Conservation (phyloP, 2,113 vertebrate species). For the Takifugu bimaculatus region DNA sequence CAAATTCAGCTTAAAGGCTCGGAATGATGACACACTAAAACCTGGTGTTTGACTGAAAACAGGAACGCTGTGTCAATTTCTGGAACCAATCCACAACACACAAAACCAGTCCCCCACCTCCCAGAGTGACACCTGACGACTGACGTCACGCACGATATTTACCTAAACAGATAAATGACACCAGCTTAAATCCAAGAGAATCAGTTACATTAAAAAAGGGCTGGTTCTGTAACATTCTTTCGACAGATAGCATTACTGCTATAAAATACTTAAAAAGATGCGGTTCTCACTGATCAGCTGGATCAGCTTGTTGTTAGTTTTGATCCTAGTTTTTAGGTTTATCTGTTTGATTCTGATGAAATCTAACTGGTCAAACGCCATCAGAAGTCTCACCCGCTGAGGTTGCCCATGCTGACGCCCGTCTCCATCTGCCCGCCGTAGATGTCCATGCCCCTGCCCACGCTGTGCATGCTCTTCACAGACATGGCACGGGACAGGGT, state of each 20-base stretch:
- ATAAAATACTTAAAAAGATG: too few relatives aligned
- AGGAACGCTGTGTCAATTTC: constrained; percentile 17
- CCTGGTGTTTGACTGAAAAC: constrained; percentile 3
- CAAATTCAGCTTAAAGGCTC: constrained; percentile 3
- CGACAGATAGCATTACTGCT: too few relatives aligned
- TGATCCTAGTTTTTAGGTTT: too few relatives aligned
- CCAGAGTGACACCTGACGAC: constrained; percentile 22
- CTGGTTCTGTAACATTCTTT: too few relatives aligned
- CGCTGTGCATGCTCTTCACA: constrained; percentile 78
- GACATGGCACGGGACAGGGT: constrained; percentile 76
- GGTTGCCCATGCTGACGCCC: constrained; percentile 70
- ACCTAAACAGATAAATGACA: too few relatives aligned
- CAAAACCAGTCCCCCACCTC: constrained; percentile 63
- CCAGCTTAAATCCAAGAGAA: too few relatives aligned
- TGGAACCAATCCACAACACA: constrained; percentile 55
- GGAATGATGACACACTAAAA: constrained; percentile 10
- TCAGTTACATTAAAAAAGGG: too few relatives aligned
- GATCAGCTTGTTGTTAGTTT: too few relatives aligned
- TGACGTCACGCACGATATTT: too few relatives aligned
- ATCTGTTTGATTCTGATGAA: too few relatives aligned
- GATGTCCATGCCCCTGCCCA: constrained; percentile 75
- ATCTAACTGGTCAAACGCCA: neutral
- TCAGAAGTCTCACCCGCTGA: constrained; percentile 58
- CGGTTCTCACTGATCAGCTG: too few relatives aligned
- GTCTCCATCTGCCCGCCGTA: constrained; percentile 64